Percentiles rank a stretch among this genome's conserved stretches.
Evolutionary conservation across 1,140 invertebrate genomes (phyloP).

Genomic region (Nylanderia fulva): DNA sequence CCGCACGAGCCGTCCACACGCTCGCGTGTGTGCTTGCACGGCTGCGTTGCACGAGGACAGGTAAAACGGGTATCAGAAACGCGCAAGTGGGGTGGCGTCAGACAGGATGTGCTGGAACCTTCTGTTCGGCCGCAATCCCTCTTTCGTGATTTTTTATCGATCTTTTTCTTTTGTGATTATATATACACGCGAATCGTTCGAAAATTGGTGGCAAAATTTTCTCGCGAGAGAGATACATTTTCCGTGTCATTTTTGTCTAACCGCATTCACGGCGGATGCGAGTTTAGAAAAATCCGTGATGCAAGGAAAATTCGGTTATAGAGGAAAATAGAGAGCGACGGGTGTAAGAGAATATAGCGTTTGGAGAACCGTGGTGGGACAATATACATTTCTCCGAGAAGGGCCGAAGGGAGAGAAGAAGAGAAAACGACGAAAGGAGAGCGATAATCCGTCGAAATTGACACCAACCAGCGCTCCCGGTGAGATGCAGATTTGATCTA

Average conservation of each 20-base stretch:
- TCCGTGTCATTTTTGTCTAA: neutral
- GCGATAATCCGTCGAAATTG: conserved; percentile 83
- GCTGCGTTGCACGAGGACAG: conserved; percentile 60
- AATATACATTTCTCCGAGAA: neutral
- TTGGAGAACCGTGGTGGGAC: neutral
- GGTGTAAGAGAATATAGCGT: neutral
- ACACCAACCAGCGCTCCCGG: conserved; percentile 78
- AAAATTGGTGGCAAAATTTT: neutral
- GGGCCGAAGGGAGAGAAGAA: neutral
- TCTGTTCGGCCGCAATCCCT: neutral
- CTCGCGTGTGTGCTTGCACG: conserved; percentile 5
- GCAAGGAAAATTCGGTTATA: neutral
- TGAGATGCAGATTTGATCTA: conserved; percentile 85
- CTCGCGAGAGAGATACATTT: neutral
- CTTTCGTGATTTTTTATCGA: conserved; percentile 2
- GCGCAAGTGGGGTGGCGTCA: conserved; percentile 13
- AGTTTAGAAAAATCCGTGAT: neutral
- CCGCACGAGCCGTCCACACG: conserved; percentile 76
- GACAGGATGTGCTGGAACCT: conserved; percentile 34
- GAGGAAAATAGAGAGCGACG: conserved; percentile 6
- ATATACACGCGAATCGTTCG: neutral
- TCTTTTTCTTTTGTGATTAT: neutral
- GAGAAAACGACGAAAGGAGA: conserved; percentile 38
- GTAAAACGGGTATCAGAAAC: conserved; percentile 63
- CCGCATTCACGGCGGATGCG: neutral